Conservation (phyloP, 35 echinoderm and acorn worm species). For the Lytechinus variegatus region DNA sequence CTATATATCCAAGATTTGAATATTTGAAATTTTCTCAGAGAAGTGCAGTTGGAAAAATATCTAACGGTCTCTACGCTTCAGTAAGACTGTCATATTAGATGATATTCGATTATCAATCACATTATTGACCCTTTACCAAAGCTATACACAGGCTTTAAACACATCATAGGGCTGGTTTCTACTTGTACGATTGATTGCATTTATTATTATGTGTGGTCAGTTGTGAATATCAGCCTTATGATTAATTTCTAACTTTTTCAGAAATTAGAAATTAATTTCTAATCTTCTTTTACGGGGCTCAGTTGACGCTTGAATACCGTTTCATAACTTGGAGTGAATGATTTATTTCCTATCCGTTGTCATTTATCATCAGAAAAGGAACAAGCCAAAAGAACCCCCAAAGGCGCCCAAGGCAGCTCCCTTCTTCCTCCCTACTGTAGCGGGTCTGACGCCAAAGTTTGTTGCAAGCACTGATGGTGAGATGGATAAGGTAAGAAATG, state of each 20-base stretch:
- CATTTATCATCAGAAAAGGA: conserved; percentile 72
- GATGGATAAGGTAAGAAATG: conserved; percentile 54
- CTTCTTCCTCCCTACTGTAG: conserved; percentile 87
- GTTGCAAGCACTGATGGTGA: conserved; percentile 47
- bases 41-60: too few relatives aligned
- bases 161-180: not conserved
- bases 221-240: too few relatives aligned
- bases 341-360: not conserved
- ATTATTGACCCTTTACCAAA: too few relatives aligned
- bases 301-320: not conserved
- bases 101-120: too few relatives aligned
- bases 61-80: too few relatives aligned
- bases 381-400: conserved; percentile 89
- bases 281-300: not conserved
- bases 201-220: not conserved
- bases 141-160: too few relatives aligned
- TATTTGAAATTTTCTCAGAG: too few relatives aligned
- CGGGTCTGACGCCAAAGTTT: conserved; percentile 82
- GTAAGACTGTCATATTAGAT: too few relatives aligned
- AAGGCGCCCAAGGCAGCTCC: conserved; percentile 90
- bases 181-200: not conserved
- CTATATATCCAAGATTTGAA: too few relatives aligned
- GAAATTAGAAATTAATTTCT: too few relatives aligned
- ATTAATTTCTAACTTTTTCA: not conserved
- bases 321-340: not conserved